These are phyloP conservation scores for Ptilodon capucinus DNA, from an alignment of 2,888 invertebrate species.

Conservation along the genomic window DNA sequence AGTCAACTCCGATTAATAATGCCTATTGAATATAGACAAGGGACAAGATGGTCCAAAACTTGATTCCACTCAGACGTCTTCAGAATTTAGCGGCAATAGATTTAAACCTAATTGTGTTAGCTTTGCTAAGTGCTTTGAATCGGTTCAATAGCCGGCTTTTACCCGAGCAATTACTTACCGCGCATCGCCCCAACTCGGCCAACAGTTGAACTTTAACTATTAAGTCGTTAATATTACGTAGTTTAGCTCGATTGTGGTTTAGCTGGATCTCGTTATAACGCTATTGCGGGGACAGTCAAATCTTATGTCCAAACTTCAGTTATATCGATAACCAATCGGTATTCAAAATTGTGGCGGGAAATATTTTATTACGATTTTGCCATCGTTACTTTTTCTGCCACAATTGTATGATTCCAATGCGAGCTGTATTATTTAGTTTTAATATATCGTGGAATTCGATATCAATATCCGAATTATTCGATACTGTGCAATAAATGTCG, in stretches of 20 bases:
- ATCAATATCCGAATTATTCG: slow-evolving; percentile 14
- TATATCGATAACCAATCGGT: neutral
- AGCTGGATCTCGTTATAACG: slow-evolving; percentile 10
- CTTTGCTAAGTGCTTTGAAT: slow-evolving; percentile 40
- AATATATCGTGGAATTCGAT: neutral
- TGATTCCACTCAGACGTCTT: neutral
- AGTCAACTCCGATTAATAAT: neutral
- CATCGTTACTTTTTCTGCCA: no score
- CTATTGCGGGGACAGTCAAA: slow-evolving; percentile 13
- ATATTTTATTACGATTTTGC: no score
- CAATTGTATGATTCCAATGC: no score
- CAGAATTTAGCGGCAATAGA: slow-evolving; percentile 11
- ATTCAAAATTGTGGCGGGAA: neutral
- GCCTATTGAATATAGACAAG: neutral
- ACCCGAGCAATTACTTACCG: slow-evolving; percentile 63
- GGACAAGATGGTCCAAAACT: neutral
- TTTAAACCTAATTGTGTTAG: slow-evolving; percentile 31
- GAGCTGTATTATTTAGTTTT: neutral
- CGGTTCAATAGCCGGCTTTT: slow-evolving; percentile 51
- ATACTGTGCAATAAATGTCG: slow-evolving; percentile 33
- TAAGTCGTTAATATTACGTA: slow-evolving; percentile 69
- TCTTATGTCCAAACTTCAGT: slow-evolving; percentile 15
- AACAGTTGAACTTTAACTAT: slow-evolving; percentile 70
- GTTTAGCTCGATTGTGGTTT: slow-evolving; percentile 44
- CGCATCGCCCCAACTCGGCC: slow-evolving; percentile 44